Evolutionary conservation across 1,140 invertebrate genomes (phyloP).

Genomic region (Bombus waltoni): DNA sequence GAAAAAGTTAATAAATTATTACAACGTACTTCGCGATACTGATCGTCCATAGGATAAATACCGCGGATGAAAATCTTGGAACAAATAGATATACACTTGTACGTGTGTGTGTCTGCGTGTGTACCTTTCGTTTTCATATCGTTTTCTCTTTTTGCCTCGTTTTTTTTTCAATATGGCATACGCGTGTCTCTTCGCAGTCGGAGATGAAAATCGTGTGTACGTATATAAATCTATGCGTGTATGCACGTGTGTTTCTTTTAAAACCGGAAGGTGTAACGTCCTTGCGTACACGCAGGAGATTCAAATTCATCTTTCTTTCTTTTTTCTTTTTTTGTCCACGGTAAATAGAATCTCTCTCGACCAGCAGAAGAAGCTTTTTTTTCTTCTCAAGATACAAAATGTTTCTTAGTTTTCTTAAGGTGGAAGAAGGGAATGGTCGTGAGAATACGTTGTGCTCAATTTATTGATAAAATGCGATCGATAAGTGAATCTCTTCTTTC

Average conservation of each 20-base stretch:
- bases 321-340: conserved; percentile 22
- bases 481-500: neutral
- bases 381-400: conserved; percentile 33
- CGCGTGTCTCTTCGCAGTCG: conserved; percentile 2
- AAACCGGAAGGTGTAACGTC: neutral
- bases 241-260: neutral
- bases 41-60: conserved; percentile 57
- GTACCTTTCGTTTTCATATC: neutral
- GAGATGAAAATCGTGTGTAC: conserved; percentile 15
- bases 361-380: conserved; percentile 53
- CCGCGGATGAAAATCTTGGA: conserved; percentile 41
- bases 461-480: neutral
- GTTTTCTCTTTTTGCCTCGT: neutral
- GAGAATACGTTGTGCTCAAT: neutral
- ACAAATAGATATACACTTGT: conserved; percentile 46
- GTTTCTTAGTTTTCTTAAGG: conserved; percentile 23
- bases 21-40: conserved; percentile 52
- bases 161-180: conserved; percentile 26
- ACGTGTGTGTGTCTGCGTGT: neutral
- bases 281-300: conserved; percentile 32
- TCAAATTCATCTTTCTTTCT: conserved; percentile 28
- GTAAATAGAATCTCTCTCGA: conserved; percentile 56
- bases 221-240: conserved; percentile 1
- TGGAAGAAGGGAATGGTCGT: conserved; percentile 43
- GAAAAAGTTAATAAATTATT: conserved; percentile 64